Evolutionary conservation across 23 tunicate genomes (phyloP).

Genomic region (Styela plicata): DNA sequence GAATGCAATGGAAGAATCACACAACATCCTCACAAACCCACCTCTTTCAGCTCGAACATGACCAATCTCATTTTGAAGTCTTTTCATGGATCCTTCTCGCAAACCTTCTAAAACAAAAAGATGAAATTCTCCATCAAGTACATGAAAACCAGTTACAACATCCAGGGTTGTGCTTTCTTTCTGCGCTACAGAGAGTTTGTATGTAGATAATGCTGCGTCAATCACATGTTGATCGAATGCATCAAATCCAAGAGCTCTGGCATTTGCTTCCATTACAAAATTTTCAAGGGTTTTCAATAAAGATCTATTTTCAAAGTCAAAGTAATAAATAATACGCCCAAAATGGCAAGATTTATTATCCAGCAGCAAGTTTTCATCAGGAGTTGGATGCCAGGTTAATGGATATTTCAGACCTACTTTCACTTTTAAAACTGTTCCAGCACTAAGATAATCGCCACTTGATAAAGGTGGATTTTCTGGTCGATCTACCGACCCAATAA

Average conservation of each 20-base stretch:
- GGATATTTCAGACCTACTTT: conserved; percentile 43
- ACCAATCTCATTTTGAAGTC: conserved; percentile 22
- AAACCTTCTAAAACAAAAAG: conserved; percentile 84
- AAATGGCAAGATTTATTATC: conserved; percentile 25
- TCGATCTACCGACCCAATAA: conserved; percentile 73
- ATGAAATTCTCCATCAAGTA: conserved; percentile 83
- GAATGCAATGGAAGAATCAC: conserved; percentile 71
- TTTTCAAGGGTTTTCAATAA: conserved; percentile 52
- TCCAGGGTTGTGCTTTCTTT: conserved; percentile 55
- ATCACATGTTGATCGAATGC: conserved; percentile 53
- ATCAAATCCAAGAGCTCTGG: conserved; percentile 58
- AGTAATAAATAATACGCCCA: conserved; percentile 54
- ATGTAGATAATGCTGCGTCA: conserved; percentile 77
- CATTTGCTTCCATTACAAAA: conserved; percentile 52
- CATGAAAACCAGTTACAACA: conserved; percentile 88
- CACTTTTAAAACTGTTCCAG: conserved; percentile 64
- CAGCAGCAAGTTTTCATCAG: neutral
- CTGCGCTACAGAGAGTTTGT: conserved; percentile 66
- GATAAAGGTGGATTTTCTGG: conserved; percentile 66
- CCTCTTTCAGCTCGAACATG: neutral
- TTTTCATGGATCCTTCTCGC: conserved; percentile 2
- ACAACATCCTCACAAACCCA: conserved; percentile 32
- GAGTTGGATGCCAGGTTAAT: conserved; percentile 6
- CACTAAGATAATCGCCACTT: conserved; percentile 62
- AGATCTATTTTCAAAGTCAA: conserved; percentile 60